Percentiles rank a stretch among this genome's conserved stretches.
These are phyloP conservation scores for Protobothrops flavoviridis DNA, from an alignment of 2,113 vertebrate genomes.

Conservation along the genomic window DNA sequence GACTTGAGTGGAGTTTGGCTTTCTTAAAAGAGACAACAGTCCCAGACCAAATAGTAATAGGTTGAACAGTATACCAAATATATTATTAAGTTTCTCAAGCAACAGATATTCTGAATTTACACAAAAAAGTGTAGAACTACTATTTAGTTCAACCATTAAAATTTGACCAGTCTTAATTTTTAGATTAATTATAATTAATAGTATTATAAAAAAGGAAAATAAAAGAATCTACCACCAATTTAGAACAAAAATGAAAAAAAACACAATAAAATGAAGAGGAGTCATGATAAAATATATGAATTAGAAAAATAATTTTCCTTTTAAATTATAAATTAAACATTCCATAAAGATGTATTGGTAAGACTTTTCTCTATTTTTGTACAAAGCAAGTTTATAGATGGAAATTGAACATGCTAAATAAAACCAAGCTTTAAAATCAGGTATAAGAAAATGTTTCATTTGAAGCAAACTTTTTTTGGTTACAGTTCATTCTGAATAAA, in stretches of 20 bases:
- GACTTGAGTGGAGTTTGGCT: neutral
- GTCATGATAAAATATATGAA: neutral
- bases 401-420: neutral
- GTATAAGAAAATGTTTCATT: neutral
- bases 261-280: neutral
- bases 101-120: neutral
- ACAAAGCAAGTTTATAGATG: neutral
- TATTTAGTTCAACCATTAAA: neutral
- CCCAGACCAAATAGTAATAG: neutral
- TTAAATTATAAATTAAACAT: neutral
- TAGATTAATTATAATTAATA: neutral
- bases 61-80: neutral
- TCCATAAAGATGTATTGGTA: neutral
- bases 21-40: neutral
- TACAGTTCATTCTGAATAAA: neutral
- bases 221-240: neutral
- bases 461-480: neutral
- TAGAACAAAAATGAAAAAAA: neutral
- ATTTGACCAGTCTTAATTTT: neutral
- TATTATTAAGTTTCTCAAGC: neutral
- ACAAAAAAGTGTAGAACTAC: neutral
- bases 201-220: neutral
- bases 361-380: neutral
- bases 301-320: neutral
- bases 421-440: neutral